These are phyloP conservation scores for Malurus melanocephalus DNA, from an alignment of 2,113 vertebrate genomes.

Conservation along the genomic window DNA sequence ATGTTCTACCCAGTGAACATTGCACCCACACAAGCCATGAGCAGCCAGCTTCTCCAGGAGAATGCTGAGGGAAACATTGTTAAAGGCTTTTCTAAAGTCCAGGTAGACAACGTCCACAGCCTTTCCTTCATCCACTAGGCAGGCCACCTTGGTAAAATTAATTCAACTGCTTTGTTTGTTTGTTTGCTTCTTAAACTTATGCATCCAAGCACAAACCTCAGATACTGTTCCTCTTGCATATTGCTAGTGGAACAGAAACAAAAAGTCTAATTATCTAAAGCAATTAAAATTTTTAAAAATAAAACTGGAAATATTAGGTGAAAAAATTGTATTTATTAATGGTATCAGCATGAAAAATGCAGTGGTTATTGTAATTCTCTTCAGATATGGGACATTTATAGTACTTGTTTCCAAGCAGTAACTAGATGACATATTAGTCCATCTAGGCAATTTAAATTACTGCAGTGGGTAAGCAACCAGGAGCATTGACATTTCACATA, in stretches of 20 bases:
- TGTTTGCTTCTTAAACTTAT: background rate
- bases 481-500: constrained; percentile 55
- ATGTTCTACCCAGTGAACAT: background rate
- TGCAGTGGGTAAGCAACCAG: constrained; percentile 10
- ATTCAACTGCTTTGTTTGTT: background rate
- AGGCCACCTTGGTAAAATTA: background rate
- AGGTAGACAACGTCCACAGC: background rate
- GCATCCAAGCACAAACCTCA: background rate
- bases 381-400: background rate
- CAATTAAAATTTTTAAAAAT: background rate
- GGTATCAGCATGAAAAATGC: background rate
- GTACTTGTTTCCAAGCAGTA: background rate
- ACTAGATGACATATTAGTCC: constrained; percentile 21
- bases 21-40: background rate
- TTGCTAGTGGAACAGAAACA: background rate
- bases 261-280: background rate
- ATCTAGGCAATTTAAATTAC: constrained; percentile 32
- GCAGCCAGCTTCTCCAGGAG: background rate
- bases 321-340: background rate
- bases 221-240: background rate
- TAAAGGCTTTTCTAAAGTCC: background rate
- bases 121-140: background rate
- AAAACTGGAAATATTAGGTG: background rate
- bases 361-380: background rate
- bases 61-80: background rate